Conservation (phyloP, 2,797 vertebrate species). For the Notolepis coatsorum region DNA sequence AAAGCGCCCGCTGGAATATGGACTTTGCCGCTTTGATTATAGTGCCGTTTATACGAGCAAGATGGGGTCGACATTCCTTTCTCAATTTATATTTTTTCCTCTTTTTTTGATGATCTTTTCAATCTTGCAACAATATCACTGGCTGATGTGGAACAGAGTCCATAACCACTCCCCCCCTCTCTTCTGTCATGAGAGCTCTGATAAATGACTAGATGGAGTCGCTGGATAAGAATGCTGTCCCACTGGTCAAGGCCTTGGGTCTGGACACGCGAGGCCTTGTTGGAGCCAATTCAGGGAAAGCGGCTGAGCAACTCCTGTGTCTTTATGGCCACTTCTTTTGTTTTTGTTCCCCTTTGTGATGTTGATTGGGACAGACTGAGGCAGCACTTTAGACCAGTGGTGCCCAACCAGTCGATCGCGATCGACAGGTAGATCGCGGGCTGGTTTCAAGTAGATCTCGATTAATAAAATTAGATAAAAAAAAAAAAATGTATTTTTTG, state of each 20-base stretch:
- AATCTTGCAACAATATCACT: not conserved
- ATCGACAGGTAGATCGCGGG: too few relatives aligned
- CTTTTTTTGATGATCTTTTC: not conserved
- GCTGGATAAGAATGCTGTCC: not conserved
- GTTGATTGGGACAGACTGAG: conserved; percentile 12
- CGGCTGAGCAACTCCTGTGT: not conserved
- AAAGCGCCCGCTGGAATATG: not conserved
- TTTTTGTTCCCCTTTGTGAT: not conserved
- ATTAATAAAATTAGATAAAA: too few relatives aligned
- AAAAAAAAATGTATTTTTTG: too few relatives aligned
- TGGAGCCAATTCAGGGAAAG: not conserved
- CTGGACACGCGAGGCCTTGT: not conserved
- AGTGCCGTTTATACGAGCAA: not conserved
- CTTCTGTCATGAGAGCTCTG: not conserved
- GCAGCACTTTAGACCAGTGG: not conserved
- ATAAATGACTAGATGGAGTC: not conserved
- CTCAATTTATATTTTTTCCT: not conserved
- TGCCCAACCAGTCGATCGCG: too few relatives aligned
- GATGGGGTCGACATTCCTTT: not conserved
- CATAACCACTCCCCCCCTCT: not conserved
- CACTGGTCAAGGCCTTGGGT: not conserved
- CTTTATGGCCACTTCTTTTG: not conserved
- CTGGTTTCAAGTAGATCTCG: too few relatives aligned
- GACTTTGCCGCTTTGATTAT: conserved; percentile 1
- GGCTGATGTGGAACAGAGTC: not conserved